A percentile compares a stretch with the other conserved stretches of the same genome.
Conservation (phyloP, 2,888 invertebrate species). For the Venusia cambrica region DNA sequence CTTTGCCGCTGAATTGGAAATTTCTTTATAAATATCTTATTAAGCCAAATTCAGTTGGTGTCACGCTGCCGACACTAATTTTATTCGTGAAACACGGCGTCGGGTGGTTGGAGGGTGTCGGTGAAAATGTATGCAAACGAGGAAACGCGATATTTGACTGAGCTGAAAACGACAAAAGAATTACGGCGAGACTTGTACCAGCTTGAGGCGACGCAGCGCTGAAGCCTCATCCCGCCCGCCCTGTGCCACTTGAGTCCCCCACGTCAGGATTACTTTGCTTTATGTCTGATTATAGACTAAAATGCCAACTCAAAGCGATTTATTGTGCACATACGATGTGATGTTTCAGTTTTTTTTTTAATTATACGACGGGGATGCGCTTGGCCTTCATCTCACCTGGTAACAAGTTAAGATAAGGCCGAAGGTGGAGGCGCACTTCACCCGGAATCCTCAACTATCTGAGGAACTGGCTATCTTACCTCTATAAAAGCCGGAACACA, state of each 20-base stretch:
- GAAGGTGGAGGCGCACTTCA: no score
- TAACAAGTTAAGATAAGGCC: no score
- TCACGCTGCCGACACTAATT: constrained; percentile 80
- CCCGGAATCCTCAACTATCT: no score
- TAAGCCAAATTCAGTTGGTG: constrained; percentile 80
- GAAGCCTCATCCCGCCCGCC: constrained; percentile 43
- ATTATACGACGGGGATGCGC: no score
- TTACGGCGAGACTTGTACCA: constrained; percentile 48
- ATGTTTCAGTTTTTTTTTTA: no score
- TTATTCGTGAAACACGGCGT: constrained; percentile 76
- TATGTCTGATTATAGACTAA: constrained; percentile 63
- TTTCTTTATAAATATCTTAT: constrained; percentile 81
- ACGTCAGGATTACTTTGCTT: constrained; percentile 66
- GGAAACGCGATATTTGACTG: constrained; percentile 74
- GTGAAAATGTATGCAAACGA: constrained; percentile 78
- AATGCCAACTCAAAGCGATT: constrained; percentile 51
- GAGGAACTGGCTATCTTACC: no score
- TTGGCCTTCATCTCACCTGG: no score
- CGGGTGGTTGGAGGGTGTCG: constrained; percentile 46
- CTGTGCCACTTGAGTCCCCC: constrained; percentile 28
- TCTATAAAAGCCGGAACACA: no score
- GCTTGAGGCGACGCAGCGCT: constrained; percentile 31
- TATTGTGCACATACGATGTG: constrained; percentile 46
- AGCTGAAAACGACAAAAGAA: constrained; percentile 79
- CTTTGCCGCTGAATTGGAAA: constrained; percentile 80